Evolutionary conservation across 2,888 invertebrate species (phyloP).

Genomic region (Cryptus viduatorius): DNA sequence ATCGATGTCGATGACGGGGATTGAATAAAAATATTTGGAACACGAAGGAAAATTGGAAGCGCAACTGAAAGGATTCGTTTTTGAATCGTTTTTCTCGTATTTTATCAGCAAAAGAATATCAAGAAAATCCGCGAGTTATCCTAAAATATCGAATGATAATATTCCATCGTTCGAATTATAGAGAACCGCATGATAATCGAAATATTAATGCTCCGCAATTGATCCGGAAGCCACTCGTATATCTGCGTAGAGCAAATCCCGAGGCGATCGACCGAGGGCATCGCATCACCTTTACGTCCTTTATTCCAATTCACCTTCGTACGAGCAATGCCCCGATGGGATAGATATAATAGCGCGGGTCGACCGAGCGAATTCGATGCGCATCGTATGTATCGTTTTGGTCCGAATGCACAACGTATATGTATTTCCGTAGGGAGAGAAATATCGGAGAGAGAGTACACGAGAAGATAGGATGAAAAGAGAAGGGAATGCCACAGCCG

Average conservation of each 20-base stretch:
- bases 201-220: neutral
- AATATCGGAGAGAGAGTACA: slow-evolving; percentile 5
- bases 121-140: neutral
- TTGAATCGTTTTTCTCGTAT: neutral
- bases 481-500: slow-evolving; percentile 56
- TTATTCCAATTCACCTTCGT: neutral
- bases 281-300: slow-evolving; percentile 26
- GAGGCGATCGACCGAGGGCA: slow-evolving; percentile 31
- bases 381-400: slow-evolving; percentile 55
- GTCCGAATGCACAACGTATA: slow-evolving; percentile 71
- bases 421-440: slow-evolving; percentile 67
- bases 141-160: neutral
- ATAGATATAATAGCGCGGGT: slow-evolving; percentile 44
- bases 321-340: neutral
- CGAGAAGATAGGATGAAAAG: slow-evolving; percentile 56
- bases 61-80: neutral
- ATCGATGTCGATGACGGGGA: neutral
- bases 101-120: neutral
- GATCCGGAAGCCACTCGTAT: slow-evolving; percentile 18
- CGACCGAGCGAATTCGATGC: slow-evolving; percentile 40
- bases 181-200: neutral
- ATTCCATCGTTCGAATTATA: neutral
- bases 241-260: slow-evolving; percentile 18
- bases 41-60: neutral
- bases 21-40: neutral